phyloP scores from a whole-genome alignment of 2,888 invertebrate genomes.

The Steinernema hermaphroditum region DNA sequence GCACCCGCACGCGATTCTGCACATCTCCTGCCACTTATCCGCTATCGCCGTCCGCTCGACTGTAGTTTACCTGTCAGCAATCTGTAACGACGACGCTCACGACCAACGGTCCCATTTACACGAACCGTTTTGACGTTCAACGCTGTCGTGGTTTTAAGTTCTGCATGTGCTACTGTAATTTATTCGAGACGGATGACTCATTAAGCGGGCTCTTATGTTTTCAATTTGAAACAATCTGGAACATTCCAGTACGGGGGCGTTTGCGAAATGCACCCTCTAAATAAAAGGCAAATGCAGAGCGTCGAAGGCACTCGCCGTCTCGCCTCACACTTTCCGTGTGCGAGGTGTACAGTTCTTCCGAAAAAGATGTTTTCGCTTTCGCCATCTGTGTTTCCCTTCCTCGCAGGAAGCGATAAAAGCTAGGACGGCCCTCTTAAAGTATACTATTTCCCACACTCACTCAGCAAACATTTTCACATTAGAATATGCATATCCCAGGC shows the following conservation, averaged over 20 bases:
- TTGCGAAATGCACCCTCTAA: slow-evolving; percentile 14
- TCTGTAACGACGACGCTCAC: neutral
- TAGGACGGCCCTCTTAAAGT: neutral
- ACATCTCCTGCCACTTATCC: slow-evolving; percentile 23
- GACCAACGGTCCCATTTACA: neutral
- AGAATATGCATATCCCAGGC: neutral
- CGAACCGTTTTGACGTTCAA: neutral
- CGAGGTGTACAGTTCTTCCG: neutral
- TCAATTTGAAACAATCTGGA: neutral
- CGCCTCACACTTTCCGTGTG: no score
- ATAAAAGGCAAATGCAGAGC: neutral
- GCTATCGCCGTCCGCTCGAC: neutral
- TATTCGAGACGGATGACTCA: slow-evolving; percentile 3
- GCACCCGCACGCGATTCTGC: neutral
- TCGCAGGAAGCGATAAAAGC: neutral
- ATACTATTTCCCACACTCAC: neutral
- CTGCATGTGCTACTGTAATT: neutral
- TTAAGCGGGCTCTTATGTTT: neutral
- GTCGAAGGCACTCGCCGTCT: no score
- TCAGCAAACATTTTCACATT: neutral
- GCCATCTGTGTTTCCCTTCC: neutral
- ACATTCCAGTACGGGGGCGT: neutral
- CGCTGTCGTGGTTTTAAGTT: neutral
- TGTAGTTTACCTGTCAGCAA: slow-evolving; percentile 13
- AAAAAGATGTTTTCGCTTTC: neutral